Percentiles rank a stretch among this genome's conserved stretches.
Evolutionary conservation across 2,113 vertebrate species (phyloP).

Genomic region (Cochlearius cochlearius): DNA sequence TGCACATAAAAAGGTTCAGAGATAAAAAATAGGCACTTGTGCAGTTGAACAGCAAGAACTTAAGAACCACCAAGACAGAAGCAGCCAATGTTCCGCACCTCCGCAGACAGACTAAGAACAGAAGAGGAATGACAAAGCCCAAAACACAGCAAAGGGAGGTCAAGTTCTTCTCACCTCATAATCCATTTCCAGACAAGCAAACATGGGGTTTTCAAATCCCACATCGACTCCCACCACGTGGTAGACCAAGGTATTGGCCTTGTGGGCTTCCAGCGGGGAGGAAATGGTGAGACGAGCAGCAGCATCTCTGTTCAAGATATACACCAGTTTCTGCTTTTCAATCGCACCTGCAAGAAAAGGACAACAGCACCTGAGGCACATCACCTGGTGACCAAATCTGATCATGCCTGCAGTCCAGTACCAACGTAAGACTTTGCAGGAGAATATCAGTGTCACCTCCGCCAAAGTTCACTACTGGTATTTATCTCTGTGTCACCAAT

Average conservation of each 20-base stretch:
- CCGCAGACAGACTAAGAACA: not conserved
- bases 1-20: not conserved
- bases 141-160: not conserved
- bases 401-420: not conserved
- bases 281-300: constrained; percentile 97
- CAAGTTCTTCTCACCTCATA: constrained; percentile 83
- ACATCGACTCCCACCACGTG: constrained; percentile 98
- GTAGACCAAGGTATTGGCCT: constrained; percentile 97
- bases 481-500: not conserved
- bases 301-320: constrained; percentile 97
- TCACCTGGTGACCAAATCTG: not conserved
- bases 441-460: rapidly evolving
- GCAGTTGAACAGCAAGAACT: not conserved
- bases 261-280: constrained; percentile 95
- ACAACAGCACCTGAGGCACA: not conserved
- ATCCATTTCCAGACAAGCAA: constrained; percentile 98
- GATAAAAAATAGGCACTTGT: rapidly evolving
- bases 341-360: constrained; percentile 82
- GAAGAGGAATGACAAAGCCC: not conserved
- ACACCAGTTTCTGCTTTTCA: constrained; percentile 98
- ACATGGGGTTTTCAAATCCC: constrained; percentile 99
- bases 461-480: not conserved
- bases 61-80: not conserved
- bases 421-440: rapidly evolving
- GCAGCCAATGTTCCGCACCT: not conserved